phyloP scores from a whole-genome alignment of 92 coral and sea anemone genomes.

The Metridium senile region DNA sequence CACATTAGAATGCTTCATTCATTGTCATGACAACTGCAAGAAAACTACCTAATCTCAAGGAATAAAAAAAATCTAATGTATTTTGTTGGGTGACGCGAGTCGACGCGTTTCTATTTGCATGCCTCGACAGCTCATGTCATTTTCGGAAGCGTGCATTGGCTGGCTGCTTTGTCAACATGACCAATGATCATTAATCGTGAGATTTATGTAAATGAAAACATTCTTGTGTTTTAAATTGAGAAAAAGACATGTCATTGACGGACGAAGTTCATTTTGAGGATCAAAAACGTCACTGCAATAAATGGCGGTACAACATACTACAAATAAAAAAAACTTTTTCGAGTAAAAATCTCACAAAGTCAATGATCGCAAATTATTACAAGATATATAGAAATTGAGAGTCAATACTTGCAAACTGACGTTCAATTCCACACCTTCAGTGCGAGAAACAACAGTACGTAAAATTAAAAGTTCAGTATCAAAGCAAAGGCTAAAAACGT shows the following conservation, averaged over 20 bases:
- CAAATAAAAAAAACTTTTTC: no score
- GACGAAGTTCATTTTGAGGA: no score
- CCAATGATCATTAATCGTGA: constrained; percentile 19
- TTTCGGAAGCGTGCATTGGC: constrained; percentile 1
- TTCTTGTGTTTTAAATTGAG: neutral
- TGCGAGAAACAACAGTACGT: no score
- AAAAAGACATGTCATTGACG: neutral
- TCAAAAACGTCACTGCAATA: no score
- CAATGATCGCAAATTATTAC: no score
- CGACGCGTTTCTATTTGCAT: constrained; percentile 18
- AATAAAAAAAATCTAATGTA: neutral
- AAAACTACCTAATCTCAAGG: neutral
- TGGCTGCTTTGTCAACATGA: neutral
- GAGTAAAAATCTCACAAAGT: no score
- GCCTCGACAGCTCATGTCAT: constrained; percentile 5
- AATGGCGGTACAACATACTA: no score
- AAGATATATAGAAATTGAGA: no score
- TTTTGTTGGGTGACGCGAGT: constrained; percentile 15
- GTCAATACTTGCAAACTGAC: no score
- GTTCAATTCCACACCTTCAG: no score
- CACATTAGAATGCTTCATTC: neutral
- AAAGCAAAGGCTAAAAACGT: no score
- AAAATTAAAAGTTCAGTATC: no score
- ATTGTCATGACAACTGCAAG: constrained; percentile 26
- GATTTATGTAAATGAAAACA: constrained; percentile 1